These are phyloP conservation scores for Heliocidaris erythrogramma DNA, from an alignment of 35 echinoderm and acorn worm species.

Conservation along the genomic window DNA sequence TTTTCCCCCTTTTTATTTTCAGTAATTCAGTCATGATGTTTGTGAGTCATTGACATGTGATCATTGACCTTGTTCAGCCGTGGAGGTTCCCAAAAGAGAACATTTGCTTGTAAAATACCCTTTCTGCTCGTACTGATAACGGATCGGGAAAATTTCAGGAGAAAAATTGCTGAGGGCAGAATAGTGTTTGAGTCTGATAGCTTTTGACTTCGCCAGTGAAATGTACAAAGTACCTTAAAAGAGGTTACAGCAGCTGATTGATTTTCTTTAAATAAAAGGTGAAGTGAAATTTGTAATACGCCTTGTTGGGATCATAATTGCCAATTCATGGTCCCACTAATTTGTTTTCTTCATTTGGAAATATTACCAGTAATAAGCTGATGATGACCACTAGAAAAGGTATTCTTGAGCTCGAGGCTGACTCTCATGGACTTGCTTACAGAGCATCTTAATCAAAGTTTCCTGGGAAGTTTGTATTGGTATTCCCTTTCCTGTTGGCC, in stretches of 20 bases:
- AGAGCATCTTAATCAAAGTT: slow-evolving; percentile 36
- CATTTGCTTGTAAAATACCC: neutral
- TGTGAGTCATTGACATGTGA: slow-evolving; percentile 25
- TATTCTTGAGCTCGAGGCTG: neutral
- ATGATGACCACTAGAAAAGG: neutral
- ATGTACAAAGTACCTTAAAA: neutral
- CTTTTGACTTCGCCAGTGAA: slow-evolving; percentile 18
- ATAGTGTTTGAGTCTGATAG: slow-evolving; percentile 36
- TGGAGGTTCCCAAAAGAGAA: neutral
- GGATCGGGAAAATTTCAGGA: neutral
- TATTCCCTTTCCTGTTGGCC: slow-evolving; percentile 53
- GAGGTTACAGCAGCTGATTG: neutral
- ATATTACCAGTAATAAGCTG: neutral
- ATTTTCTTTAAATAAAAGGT: neutral
- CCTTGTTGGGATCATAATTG: neutral
- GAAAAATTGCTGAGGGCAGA: slow-evolving; percentile 37
- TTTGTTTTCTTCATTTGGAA: slow-evolving; percentile 2
- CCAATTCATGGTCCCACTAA: slow-evolving; percentile 27
- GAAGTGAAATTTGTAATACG: neutral
- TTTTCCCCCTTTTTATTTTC: neutral
- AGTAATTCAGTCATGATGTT: slow-evolving; percentile 25
- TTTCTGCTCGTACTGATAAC: slow-evolving; percentile 38
- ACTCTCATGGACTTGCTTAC: neutral
- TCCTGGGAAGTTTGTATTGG: slow-evolving; percentile 52
- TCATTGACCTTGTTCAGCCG: slow-evolving; percentile 21